These are phyloP conservation scores for Neosilurus hyrtlii DNA, from an alignment of 2,797 vertebrate genomes.

Conservation along the genomic window DNA sequence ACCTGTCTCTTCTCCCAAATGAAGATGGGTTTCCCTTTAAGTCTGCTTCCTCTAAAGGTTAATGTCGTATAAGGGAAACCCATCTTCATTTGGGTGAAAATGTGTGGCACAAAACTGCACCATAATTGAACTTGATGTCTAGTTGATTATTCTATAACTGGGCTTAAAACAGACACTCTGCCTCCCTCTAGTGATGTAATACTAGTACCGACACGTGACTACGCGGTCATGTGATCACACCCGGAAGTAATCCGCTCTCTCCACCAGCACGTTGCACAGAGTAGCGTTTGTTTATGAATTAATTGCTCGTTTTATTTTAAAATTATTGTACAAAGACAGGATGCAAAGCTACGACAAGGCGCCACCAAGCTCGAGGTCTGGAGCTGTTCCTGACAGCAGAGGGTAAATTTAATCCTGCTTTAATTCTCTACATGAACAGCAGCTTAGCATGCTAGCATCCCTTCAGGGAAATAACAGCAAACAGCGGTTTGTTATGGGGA, in stretches of 20 bases:
- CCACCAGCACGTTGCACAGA: no score
- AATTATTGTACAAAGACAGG: background rate
- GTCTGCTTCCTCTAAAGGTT: no score
- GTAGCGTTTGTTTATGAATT: background rate
- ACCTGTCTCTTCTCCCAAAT: no score
- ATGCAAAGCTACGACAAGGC: constrained; percentile 29
- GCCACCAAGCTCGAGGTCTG: background rate
- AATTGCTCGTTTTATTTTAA: background rate
- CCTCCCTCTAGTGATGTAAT: background rate
- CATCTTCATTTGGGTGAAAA: no score
- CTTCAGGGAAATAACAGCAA: no score
- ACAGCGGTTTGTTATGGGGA: background rate
- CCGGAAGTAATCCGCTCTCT: constrained; percentile 1
- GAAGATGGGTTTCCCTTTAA: no score
- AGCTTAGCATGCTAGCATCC: constrained; percentile 16
- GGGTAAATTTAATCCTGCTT: background rate
- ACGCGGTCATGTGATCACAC: background rate
- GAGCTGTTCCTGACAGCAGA: background rate
- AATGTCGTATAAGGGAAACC: no score
- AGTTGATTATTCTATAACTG: no score
- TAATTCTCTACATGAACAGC: no score
- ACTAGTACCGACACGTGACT: background rate
- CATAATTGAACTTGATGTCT: no score
- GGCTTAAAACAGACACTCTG: background rate
- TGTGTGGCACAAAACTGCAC: no score